Percentiles rank a stretch among this genome's conserved stretches.
These are phyloP conservation scores for Zaprionus lachaisei DNA, from an alignment of 1,140 invertebrate genomes.

Conservation along the genomic window DNA sequence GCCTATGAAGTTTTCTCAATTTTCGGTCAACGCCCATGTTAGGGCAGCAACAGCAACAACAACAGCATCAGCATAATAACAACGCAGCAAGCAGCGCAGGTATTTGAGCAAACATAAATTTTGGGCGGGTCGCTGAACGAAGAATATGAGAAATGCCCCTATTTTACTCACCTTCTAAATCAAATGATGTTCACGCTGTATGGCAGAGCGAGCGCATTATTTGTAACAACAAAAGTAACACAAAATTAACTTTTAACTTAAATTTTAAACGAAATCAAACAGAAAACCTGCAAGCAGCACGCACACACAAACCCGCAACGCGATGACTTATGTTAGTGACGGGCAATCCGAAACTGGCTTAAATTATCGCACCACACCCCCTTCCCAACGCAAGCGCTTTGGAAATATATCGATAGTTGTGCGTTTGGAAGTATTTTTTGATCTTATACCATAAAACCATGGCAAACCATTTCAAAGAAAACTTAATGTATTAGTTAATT, in stretches of 20 bases:
- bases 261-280: conserved; percentile 54
- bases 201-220: conserved; percentile 42
- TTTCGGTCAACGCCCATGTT: conserved; percentile 83
- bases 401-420: conserved; percentile 15
- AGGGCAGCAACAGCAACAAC: conserved; percentile 59
- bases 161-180: conserved; percentile 45
- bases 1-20: conserved; percentile 11
- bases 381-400: conserved; percentile 16
- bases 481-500: too few relatives aligned
- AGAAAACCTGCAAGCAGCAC: conserved; percentile 44
- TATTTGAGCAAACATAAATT: conserved; percentile 61
- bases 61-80: conserved; percentile 69
- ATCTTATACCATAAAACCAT: neutral
- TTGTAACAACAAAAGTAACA: conserved; percentile 52
- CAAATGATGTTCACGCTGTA: conserved; percentile 24
- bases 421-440: neutral
- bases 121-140: conserved; percentile 66
- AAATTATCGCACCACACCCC: conserved; percentile 53
- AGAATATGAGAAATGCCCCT: neutral
- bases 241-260: conserved; percentile 50
- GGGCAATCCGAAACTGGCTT: conserved; percentile 38
- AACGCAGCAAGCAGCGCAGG: conserved; percentile 65
- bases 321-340: conserved; percentile 51
- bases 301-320: conserved; percentile 35
- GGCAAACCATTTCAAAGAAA: neutral